Evolutionary conservation across 2,888 invertebrate species (phyloP).

Genomic region (Tryphoninae sp.): DNA sequence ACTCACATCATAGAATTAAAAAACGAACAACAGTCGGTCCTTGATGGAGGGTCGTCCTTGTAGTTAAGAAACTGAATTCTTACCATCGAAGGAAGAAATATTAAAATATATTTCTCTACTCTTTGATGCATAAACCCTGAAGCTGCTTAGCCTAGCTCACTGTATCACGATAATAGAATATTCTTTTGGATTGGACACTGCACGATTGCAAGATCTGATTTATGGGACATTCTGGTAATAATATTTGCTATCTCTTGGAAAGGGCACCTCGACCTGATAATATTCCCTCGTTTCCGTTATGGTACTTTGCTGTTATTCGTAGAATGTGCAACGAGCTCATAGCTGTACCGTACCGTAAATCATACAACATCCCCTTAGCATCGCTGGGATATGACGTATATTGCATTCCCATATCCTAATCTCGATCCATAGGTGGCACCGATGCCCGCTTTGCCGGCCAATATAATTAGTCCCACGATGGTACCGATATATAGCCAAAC

Average conservation of each 20-base stretch:
- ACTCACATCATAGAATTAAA: constrained; percentile 11
- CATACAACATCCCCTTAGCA: constrained; percentile 28
- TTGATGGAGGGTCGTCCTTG: background rate
- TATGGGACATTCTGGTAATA: background rate
- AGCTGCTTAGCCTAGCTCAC: background rate
- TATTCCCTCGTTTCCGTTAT: constrained; percentile 32
- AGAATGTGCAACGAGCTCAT: background rate
- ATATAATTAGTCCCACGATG: constrained; percentile 57
- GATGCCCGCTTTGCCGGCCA: constrained; percentile 44
- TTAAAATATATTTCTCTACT: too few relatives aligned
- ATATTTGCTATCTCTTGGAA: constrained; percentile 26
- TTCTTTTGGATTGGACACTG: background rate
- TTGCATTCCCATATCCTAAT: constrained; percentile 55
- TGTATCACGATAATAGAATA: background rate
- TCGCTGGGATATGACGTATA: constrained; percentile 32
- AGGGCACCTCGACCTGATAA: constrained; percentile 52
- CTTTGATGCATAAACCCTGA: too few relatives aligned
- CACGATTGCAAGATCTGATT: constrained; percentile 12
- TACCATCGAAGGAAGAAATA: too few relatives aligned
- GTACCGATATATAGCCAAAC: constrained; percentile 44
- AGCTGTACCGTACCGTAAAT: constrained; percentile 4
- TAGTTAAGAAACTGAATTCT: background rate
- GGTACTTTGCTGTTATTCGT: constrained; percentile 2
- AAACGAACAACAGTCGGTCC: background rate
- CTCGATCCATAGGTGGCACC: constrained; percentile 49